Conservation (phyloP, 23 tunicate genomes). For the Ciona savignyi region DNA sequence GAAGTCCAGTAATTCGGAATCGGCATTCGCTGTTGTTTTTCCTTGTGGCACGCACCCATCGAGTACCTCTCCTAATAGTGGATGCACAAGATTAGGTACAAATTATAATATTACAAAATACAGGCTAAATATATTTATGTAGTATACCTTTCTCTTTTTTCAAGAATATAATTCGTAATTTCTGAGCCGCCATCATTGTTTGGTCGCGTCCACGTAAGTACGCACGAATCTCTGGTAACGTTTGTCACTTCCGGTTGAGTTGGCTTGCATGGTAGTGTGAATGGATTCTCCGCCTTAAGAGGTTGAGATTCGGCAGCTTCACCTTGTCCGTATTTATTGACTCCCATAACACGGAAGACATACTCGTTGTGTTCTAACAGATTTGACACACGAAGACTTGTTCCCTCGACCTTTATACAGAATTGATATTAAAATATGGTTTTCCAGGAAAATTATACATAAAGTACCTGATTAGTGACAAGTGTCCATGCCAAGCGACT, state of each 20-base stretch:
- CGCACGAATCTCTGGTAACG: constrained; percentile 67
- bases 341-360: constrained; percentile 75
- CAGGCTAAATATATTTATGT: background rate
- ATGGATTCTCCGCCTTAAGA: constrained; percentile 80
- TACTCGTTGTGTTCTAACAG: constrained; percentile 89
- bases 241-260: constrained; percentile 46
- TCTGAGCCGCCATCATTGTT: constrained; percentile 69
- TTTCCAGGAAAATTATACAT: background rate
- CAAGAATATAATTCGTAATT: constrained; percentile 76
- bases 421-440: background rate
- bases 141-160: constrained; percentile 74
- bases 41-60: constrained; percentile 84
- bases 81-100: background rate
- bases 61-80: constrained; percentile 55
- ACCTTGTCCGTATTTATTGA: constrained; percentile 91
- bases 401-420: constrained; percentile 58
- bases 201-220: constrained; percentile 85
- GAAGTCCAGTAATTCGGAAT: constrained; percentile 57
- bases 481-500: constrained; percentile 73
- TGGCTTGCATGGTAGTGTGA: constrained; percentile 66
- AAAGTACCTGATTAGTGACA: constrained; percentile 56
- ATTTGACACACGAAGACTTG: constrained; percentile 34
- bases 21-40: constrained; percentile 73
- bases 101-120: background rate
- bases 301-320: constrained; percentile 68